Conservation (phyloP, 2,797 vertebrate genomes). For the Onychomys arenicola region DNA sequence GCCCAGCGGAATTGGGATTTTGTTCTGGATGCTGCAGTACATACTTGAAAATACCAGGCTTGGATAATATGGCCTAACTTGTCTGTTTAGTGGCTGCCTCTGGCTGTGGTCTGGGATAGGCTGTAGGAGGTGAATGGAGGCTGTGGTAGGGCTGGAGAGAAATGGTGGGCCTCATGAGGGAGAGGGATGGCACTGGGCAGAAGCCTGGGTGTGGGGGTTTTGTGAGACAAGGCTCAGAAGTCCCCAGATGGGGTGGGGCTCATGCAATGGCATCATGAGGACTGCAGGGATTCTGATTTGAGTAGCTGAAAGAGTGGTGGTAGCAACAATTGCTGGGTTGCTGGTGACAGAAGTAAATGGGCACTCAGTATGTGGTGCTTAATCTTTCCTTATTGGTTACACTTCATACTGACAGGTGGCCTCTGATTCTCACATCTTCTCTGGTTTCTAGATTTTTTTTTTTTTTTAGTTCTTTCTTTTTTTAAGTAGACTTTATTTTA, state of each 20-base stretch:
- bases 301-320: neutral
- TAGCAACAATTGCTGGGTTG: rapidly evolving
- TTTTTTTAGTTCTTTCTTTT: neutral
- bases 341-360: rapidly evolving
- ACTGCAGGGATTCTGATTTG: neutral
- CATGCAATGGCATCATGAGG: neutral
- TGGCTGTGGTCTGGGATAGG: rapidly evolving
- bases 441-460: neutral
- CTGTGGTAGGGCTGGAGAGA: neutral
- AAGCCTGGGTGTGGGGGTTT: neutral
- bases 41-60: neutral
- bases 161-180: neutral
- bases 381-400: neutral
- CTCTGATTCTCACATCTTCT: neutral
- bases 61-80: too few relatives aligned
- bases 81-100: neutral
- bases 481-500: neutral
- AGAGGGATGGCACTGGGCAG: neutral
- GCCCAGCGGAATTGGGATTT: neutral
- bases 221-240: neutral
- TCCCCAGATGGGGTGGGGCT: neutral
- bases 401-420: too few relatives aligned
- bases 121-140: neutral
- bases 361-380: neutral
- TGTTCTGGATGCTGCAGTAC: neutral